Evolutionary conservation across 1,140 invertebrate genomes (phyloP).

Genomic region (Drosophila tristis): DNA sequence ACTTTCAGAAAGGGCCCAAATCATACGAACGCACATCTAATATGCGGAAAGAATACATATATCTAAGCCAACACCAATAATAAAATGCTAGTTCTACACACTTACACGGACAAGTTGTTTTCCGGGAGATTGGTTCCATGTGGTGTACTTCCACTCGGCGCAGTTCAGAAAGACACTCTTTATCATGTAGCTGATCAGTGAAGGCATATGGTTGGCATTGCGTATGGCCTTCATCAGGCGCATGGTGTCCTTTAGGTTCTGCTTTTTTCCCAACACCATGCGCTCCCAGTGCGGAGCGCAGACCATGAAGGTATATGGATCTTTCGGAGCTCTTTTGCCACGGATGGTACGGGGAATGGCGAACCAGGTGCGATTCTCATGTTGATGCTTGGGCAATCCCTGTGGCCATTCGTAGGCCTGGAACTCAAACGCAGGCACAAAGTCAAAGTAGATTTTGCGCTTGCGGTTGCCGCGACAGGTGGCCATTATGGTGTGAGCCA

Average conservation of each 20-base stretch:
- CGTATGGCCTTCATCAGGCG: slow-evolving; percentile 54
- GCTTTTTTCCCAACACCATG: slow-evolving; percentile 38
- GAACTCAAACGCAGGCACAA: slow-evolving; percentile 59
- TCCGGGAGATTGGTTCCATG: slow-evolving; percentile 47
- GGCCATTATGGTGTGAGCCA: slow-evolving; percentile 53
- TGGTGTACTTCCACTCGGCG: neutral
- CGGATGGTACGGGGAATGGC: slow-evolving; percentile 41
- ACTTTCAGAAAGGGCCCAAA: neutral
- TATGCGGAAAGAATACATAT: slow-evolving; percentile 1
- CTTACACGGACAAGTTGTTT: slow-evolving; percentile 46
- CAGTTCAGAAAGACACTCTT: slow-evolving; percentile 43
- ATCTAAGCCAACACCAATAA: neutral
- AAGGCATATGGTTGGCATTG: slow-evolving; percentile 37
- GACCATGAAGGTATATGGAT: slow-evolving; percentile 40
- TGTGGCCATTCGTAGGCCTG: slow-evolving; percentile 17
- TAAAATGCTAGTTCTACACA: neutral
- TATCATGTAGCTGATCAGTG: slow-evolving; percentile 45
- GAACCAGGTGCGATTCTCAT: slow-evolving; percentile 38
- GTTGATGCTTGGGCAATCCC: neutral
- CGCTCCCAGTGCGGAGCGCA: slow-evolving; percentile 57
- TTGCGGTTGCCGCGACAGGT: slow-evolving; percentile 1
- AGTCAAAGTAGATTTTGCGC: slow-evolving; percentile 53
- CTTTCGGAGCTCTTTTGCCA: neutral
- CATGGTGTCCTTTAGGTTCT: slow-evolving; percentile 50
- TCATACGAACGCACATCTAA: neutral